These are phyloP conservation scores for Uropsilus gracilis DNA, from an alignment of 2,113 vertebrate species.

Conservation along the genomic window DNA sequence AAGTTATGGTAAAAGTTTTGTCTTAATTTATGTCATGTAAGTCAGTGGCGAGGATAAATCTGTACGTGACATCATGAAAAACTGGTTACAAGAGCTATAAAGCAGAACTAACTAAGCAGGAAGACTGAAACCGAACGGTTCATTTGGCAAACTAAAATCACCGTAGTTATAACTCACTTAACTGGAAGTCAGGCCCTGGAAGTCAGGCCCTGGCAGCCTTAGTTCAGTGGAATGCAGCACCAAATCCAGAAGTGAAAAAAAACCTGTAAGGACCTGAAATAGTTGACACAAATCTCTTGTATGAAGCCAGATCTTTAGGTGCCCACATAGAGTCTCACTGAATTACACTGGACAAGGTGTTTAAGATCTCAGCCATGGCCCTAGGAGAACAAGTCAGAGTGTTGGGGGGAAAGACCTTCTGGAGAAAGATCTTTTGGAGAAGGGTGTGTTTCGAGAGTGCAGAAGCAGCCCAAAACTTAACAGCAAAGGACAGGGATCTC, in stretches of 20 bases:
- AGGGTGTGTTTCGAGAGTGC: not conserved
- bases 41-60: not conserved
- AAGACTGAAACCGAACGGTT: not conserved
- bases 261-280: constrained; percentile 13
- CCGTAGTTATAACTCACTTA: not conserved
- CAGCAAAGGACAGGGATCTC: not conserved
- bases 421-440: not conserved
- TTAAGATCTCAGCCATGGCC: not conserved
- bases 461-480: not conserved
- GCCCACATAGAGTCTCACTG: not conserved
- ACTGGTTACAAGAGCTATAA: not conserved
- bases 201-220: constrained; percentile 32
- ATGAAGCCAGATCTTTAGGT: constrained; percentile 15
- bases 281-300: constrained; percentile 10
- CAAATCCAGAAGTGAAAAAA: constrained; percentile 67
- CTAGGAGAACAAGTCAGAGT: not conserved
- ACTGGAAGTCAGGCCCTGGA: constrained; percentile 59
- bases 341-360: not conserved
- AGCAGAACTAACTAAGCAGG: constrained; percentile 3
- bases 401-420: not conserved
- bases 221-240: constrained; percentile 52
- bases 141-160: not conserved
- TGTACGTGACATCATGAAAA: not conserved
- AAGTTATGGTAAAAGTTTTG: not conserved
- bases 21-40: not conserved